phyloP scores from a whole-genome alignment of 1,140 invertebrate genomes.

The Ditylenchus dipsaci region DNA sequence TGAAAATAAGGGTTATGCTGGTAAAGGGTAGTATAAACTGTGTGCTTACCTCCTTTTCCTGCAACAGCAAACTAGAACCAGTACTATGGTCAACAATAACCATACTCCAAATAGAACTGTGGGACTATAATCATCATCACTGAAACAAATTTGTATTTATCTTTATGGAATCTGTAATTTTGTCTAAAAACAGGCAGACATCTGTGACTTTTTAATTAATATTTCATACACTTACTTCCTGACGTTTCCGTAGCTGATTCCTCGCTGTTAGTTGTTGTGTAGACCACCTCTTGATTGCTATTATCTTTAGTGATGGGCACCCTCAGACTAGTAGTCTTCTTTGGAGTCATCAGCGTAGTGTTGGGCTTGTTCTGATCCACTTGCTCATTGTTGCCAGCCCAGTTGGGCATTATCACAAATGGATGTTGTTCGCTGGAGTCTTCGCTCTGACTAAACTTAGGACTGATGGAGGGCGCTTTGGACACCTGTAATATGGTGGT shows the following conservation, averaged over 20 bases:
- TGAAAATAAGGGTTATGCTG: neutral
- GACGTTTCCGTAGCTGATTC: neutral
- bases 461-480: no score
- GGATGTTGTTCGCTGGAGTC: neutral
- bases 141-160: neutral
- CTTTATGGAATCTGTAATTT: no score
- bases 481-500: no score
- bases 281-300: neutral
- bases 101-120: neutral
- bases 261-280: neutral
- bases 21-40: neutral
- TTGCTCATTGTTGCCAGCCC: neutral
- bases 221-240: neutral
- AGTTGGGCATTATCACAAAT: neutral
- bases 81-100: neutral
- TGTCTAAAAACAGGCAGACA: no score
- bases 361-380: neutral
- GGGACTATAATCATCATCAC: neutral
- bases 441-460: no score
- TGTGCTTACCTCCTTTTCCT: neutral
- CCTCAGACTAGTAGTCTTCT: neutral
- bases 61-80: neutral
- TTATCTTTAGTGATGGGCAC: neutral
- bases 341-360: neutral
- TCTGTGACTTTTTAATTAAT: neutral